Percentiles rank a stretch among this genome's conserved stretches.
Conservation (phyloP, 2,797 vertebrate genomes). For the Brotula barbata region DNA sequence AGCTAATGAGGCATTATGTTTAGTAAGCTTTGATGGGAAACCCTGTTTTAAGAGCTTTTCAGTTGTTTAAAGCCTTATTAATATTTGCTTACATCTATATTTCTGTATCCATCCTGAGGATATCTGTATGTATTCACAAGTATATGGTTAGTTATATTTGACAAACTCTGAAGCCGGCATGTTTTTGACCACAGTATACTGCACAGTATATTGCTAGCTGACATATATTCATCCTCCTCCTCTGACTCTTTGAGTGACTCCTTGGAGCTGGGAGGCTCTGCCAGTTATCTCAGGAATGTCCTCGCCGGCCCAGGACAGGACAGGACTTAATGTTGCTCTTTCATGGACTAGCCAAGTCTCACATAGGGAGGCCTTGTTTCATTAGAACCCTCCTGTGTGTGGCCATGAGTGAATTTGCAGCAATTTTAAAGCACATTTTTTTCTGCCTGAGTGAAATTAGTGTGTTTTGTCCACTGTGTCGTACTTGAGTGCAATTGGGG, state of each 20-base stretch:
- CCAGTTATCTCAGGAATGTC: conserved; percentile 79
- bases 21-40: conserved; percentile 17
- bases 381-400: conserved; percentile 31
- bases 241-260: conserved; percentile 35
- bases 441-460: conserved; percentile 36
- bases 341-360: conserved; percentile 46
- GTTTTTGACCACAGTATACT: conserved; percentile 25
- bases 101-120: neutral
- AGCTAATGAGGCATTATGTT: conserved; percentile 11
- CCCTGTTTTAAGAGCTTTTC: neutral
- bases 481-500: neutral
- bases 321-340: conserved; percentile 69
- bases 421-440: conserved; percentile 33
- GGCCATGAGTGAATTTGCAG: conserved; percentile 34
- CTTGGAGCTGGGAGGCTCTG: conserved; percentile 60
- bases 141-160: neutral
- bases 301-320: conserved; percentile 53
- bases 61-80: conserved; percentile 15
- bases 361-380: conserved; percentile 68
- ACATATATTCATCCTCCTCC: conserved; percentile 27
- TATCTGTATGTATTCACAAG: neutral
- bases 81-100: conserved; percentile 8
- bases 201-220: conserved; percentile 9
- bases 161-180: neutral
- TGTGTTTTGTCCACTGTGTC: conserved; percentile 20